phyloP scores from a whole-genome alignment of 2,113 vertebrate genomes.

The Antigone vipio region DNA sequence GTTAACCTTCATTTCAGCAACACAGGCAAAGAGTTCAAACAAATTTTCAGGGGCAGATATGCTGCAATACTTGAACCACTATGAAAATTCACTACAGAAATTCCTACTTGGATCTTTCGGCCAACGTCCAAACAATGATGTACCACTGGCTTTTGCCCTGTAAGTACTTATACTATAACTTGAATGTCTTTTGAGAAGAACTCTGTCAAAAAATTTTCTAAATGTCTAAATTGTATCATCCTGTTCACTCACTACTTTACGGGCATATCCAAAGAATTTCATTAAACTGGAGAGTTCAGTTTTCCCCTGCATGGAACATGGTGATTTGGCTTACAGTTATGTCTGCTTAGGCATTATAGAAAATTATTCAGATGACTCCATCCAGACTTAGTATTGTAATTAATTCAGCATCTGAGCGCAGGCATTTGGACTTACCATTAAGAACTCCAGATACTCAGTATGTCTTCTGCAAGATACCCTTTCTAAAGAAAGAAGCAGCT shows the following conservation, averaged over 20 bases:
- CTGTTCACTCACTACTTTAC: neutral
- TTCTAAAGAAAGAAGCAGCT: constrained; percentile 40
- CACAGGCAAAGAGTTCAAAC: neutral
- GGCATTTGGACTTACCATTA: neutral
- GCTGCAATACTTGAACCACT: neutral
- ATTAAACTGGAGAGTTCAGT: neutral
- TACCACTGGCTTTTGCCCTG: neutral
- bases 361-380: constrained; percentile 1
- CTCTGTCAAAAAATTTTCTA: neutral
- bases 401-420: neutral
- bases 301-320: neutral
- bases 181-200: neutral
- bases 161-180: neutral
- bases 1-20: neutral
- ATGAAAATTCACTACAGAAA: neutral
- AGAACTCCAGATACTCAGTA: neutral
- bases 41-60: neutral
- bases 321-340: neutral
- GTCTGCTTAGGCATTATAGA: neutral
- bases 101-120: neutral
- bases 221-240: neutral
- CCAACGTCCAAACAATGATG: neutral
- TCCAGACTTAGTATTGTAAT: neutral
- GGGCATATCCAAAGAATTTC: neutral
- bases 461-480: neutral